Conservation (phyloP, 2,888 invertebrate species). For the Fabriciana adippe region DNA sequence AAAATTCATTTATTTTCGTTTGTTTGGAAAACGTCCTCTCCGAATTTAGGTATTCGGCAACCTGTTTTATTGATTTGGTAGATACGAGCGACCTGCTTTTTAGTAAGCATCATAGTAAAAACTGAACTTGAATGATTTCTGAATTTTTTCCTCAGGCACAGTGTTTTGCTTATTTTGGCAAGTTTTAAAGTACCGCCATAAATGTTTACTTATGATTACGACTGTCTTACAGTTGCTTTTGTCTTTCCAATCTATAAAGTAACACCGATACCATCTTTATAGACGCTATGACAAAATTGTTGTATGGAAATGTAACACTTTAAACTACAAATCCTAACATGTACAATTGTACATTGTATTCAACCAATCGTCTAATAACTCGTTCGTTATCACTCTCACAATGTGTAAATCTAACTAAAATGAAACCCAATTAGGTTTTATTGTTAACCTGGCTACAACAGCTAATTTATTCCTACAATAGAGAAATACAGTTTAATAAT, state of each 20-base stretch:
- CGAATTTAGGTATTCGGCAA: constrained; percentile 50
- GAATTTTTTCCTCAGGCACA: constrained; percentile 16
- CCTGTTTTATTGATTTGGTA: constrained; percentile 60
- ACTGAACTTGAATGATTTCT: constrained; percentile 27
- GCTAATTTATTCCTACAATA: not conserved
- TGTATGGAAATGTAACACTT: constrained; percentile 29
- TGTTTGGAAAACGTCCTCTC: constrained; percentile 71
- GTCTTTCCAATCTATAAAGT: constrained; percentile 23
- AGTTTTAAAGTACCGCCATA: constrained; percentile 4
- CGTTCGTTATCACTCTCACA: constrained; percentile 13
- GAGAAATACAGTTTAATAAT: no score
- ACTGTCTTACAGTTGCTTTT: not conserved
- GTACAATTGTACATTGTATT: constrained; percentile 31
- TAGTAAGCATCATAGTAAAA: constrained; percentile 30
- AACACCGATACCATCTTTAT: constrained; percentile 23
- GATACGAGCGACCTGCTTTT: constrained; percentile 39
- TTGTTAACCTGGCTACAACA: not conserved
- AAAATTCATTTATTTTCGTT: constrained; percentile 82
- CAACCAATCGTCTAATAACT: constrained; percentile 23
- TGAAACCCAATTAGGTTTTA: no score
- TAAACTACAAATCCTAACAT: constrained; percentile 27
- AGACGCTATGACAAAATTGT: constrained; percentile 16
- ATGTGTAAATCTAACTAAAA: constrained; percentile 3
- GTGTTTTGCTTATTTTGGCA: not conserved
- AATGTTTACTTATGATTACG: not conserved